Conservation (phyloP, 2,888 invertebrate species). For the Athetis lepigone region DNA sequence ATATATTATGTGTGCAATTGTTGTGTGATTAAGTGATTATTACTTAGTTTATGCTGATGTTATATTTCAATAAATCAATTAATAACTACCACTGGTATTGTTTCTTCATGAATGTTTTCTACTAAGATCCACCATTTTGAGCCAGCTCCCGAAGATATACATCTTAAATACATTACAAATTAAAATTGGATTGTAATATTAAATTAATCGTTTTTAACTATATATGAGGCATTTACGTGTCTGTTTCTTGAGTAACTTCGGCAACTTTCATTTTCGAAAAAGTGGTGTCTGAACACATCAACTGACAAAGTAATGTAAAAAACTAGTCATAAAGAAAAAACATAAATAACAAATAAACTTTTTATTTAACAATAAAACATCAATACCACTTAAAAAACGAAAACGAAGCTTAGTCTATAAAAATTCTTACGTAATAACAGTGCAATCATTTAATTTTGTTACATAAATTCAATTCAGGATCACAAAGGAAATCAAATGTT, state of each 20-base stretch:
- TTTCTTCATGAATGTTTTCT: background rate
- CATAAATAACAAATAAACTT: conserved; percentile 71
- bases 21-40: conserved; percentile 74
- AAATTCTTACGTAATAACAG: conserved; percentile 52
- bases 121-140: background rate
- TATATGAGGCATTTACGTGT: too few relatives aligned
- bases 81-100: conserved; percentile 64
- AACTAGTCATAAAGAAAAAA: conserved; percentile 54
- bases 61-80: conserved; percentile 81
- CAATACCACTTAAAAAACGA: conserved; percentile 71
- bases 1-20: conserved; percentile 73
- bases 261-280: too few relatives aligned
- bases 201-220: too few relatives aligned
- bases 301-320: too few relatives aligned
- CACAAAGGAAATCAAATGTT: conserved; percentile 48
- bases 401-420: conserved; percentile 67
- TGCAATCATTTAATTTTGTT: conserved; percentile 34
- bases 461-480: conserved; percentile 41
- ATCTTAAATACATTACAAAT: too few relatives aligned
- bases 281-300: too few relatives aligned
- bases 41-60: conserved; percentile 75
- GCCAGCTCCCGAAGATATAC: background rate
- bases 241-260: too few relatives aligned
- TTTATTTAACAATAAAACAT: conserved; percentile 79
- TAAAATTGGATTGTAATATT: too few relatives aligned